Evolutionary conservation across 1,140 invertebrate genomes (phyloP).

Genomic region (Battus philenor): DNA sequence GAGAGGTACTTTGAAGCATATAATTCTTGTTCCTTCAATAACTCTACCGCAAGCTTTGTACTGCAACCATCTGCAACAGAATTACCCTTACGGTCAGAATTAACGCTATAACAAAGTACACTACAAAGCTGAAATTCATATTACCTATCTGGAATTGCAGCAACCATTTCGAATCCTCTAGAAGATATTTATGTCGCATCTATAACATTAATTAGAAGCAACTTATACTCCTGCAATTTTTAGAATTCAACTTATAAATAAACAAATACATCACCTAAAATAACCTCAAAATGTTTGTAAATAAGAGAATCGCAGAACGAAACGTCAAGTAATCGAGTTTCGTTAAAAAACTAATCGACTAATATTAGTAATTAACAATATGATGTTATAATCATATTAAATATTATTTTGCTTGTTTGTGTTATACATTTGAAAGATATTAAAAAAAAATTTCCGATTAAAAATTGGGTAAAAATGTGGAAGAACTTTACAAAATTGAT

Average conservation of each 20-base stretch:
- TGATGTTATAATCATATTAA: no score
- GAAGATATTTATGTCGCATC: background rate
- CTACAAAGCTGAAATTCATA: background rate
- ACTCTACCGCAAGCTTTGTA: slow-evolving; percentile 81
- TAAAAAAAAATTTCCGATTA: no score
- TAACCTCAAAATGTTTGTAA: slow-evolving; percentile 4
- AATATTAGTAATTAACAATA: no score
- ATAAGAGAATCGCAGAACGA: no score
- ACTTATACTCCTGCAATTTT: background rate
- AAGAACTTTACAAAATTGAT: no score
- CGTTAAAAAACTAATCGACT: no score
- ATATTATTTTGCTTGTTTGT: no score
- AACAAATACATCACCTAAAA: background rate
- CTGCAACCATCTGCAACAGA: slow-evolving; percentile 81
- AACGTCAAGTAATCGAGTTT: no score
- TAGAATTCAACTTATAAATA: background rate
- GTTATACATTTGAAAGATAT: no score
- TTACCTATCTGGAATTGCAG: slow-evolving; percentile 1
- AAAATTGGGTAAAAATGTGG: no score
- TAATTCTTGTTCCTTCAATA: slow-evolving; percentile 82
- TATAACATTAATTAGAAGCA: background rate
- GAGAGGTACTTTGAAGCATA: slow-evolving; percentile 89
- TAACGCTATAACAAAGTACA: no score
- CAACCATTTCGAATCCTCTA: background rate
- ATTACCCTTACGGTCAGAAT: no score